Evolutionary conservation across 2,888 invertebrate species (phyloP).

Genomic region (Incurvaria masculella): DNA sequence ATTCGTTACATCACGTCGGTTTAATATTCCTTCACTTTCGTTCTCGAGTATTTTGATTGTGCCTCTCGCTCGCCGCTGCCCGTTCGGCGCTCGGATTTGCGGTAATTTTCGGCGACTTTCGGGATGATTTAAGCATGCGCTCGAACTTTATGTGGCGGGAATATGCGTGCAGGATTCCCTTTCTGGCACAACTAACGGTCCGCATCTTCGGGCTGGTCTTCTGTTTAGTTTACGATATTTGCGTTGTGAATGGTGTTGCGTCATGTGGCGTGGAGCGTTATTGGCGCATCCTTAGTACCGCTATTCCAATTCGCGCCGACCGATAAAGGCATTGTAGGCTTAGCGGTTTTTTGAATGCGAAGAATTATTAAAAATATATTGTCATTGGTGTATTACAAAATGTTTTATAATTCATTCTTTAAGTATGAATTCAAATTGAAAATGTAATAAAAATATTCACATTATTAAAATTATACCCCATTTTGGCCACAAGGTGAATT

Average conservation of each 20-base stretch:
- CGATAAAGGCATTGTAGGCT: not conserved
- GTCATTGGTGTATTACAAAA: no score
- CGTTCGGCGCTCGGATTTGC: not conserved
- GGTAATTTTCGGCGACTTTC: not conserved
- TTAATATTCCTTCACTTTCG: no score
- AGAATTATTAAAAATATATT: no score
- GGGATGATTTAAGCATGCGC: not conserved
- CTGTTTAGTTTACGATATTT: not conserved
- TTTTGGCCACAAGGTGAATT: no score
- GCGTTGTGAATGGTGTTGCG: not conserved
- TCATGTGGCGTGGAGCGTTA: not conserved
- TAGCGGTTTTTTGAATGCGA: no score
- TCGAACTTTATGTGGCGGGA: not conserved
- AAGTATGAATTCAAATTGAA: no score
- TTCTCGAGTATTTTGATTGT: not conserved
- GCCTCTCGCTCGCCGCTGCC: not conserved
- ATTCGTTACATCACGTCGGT: not conserved
- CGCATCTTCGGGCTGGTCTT: not conserved
- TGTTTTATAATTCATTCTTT: no score
- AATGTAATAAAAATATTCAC: no score
- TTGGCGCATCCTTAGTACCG: not conserved
- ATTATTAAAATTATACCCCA: no score
- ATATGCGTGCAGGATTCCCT: not conserved
- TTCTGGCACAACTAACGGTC: not conserved
- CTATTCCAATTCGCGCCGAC: not conserved